Percentiles rank a stretch among this genome's conserved stretches.
Evolutionary conservation across 92 coral and sea anemone genomes (phyloP).

Genomic region (Meandrina meandrites): DNA sequence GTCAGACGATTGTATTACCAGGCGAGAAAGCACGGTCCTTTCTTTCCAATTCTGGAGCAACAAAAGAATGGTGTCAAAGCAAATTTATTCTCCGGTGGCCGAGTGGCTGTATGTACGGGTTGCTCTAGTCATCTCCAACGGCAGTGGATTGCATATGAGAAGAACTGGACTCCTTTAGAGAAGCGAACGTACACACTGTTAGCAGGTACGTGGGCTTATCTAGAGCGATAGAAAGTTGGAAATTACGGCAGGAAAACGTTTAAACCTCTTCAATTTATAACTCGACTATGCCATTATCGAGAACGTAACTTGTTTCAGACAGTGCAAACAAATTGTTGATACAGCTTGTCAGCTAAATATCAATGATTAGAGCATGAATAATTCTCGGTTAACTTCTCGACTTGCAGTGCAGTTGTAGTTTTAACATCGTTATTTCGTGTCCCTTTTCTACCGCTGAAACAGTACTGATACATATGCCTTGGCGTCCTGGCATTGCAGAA

Average conservation of each 20-base stretch:
- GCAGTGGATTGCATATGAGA: conserved; percentile 89
- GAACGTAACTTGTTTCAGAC: not conserved
- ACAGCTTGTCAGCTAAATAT: conserved; percentile 8
- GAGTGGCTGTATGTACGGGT: conserved; percentile 82
- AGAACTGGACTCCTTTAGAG: conserved; percentile 83
- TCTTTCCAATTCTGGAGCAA: conserved; percentile 84
- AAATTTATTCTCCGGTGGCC: conserved; percentile 73
- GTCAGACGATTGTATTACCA: conserved; percentile 86
- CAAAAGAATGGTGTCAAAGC: conserved; percentile 63
- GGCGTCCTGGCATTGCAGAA: not conserved
- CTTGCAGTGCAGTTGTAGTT: not conserved
- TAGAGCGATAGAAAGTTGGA: not conserved
- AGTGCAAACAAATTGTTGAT: conserved; percentile 4
- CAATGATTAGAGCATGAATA: not conserved
- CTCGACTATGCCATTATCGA: not conserved
- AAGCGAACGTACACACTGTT: conserved; percentile 74
- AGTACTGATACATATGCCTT: too few species aligned
- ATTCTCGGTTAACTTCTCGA: not conserved
- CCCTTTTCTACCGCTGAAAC: not conserved
- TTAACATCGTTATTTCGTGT: not conserved
- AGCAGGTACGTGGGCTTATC: conserved; percentile 59
- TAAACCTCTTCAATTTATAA: not conserved
- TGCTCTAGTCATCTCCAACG: conserved; percentile 92
- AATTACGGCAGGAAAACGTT: not conserved
- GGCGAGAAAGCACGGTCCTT: conserved; percentile 85